A percentile compares a stretch with the other conserved stretches of the same genome.
phyloP scores from a whole-genome alignment of 2,888 invertebrate species.

The Agonum fuliginosum region DNA sequence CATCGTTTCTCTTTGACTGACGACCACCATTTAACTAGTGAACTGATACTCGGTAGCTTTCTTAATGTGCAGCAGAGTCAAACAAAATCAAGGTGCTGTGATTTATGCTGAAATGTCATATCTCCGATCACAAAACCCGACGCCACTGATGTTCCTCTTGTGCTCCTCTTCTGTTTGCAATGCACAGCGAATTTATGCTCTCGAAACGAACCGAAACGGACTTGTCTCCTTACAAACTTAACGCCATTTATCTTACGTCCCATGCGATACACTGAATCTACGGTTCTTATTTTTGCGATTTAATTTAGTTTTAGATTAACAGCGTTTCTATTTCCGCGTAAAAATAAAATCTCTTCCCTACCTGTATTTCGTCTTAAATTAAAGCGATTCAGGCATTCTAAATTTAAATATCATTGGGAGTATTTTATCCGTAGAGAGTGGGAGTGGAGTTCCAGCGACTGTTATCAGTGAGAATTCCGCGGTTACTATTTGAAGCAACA shows the following conservation, averaged over 20 bases:
- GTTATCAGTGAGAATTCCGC: too few relatives aligned
- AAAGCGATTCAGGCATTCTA: not conserved
- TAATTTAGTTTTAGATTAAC: slow-evolving; percentile 53
- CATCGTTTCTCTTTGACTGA: slow-evolving; percentile 37
- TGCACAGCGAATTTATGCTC: slow-evolving; percentile 39
- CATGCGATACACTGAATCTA: slow-evolving; percentile 34
- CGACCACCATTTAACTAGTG: slow-evolving; percentile 23
- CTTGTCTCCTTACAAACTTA: slow-evolving; percentile 45
- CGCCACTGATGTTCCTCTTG: not conserved
- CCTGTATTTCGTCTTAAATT: not conserved
- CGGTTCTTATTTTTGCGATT: slow-evolving; percentile 38
- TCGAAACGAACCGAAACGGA: slow-evolving; percentile 35
- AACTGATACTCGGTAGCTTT: too few relatives aligned
- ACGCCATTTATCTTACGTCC: slow-evolving; percentile 45
- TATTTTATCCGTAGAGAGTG: not conserved
- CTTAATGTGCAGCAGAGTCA: too few relatives aligned
- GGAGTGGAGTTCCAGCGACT: too few relatives aligned
- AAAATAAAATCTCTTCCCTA: not conserved
- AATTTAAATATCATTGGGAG: not conserved
- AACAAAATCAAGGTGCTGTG: too few relatives aligned
- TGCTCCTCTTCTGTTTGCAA: not conserved
- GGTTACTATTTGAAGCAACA: not conserved
- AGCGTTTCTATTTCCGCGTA: slow-evolving; percentile 17
- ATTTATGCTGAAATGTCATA: not conserved
- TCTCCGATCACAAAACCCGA: not conserved